Evolutionary conservation across 2,888 invertebrate genomes (phyloP).

Genomic region (Polymixis flavicincta): DNA sequence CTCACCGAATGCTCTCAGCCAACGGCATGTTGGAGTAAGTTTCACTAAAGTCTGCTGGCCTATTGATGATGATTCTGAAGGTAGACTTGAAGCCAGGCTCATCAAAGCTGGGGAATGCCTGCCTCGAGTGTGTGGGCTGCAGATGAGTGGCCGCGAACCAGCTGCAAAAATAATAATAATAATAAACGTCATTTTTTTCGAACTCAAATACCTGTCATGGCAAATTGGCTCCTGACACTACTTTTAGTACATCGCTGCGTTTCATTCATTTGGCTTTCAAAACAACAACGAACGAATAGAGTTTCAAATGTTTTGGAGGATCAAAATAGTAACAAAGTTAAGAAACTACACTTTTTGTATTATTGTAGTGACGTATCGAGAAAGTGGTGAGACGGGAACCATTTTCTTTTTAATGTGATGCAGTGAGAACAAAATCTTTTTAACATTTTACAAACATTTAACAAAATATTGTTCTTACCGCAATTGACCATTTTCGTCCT

Average conservation of each 20-base stretch:
- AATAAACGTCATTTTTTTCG: background rate
- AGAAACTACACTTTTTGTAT: background rate
- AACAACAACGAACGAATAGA: too few relatives aligned
- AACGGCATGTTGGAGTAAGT: slow-evolving; percentile 83
- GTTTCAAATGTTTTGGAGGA: too few relatives aligned
- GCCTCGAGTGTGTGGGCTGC: slow-evolving; percentile 94
- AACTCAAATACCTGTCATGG: background rate
- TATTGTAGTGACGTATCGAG: background rate
- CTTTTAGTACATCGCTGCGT: background rate
- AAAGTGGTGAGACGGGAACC: too few relatives aligned
- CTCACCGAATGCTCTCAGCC: slow-evolving; percentile 73
- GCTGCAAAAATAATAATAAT: slow-evolving; percentile 79
- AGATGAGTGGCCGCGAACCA: slow-evolving; percentile 95
- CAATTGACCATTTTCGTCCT: slow-evolving; percentile 71
- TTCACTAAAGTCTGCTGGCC: slow-evolving; percentile 77
- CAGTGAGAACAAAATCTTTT: too few relatives aligned
- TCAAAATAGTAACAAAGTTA: background rate
- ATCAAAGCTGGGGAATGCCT: slow-evolving; percentile 96
- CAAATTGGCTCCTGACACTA: background rate
- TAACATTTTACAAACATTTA: too few relatives aligned
- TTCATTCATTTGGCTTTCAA: background rate
- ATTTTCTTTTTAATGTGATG: too few relatives aligned
- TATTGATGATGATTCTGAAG: slow-evolving; percentile 90
- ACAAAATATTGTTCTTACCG: slow-evolving; percentile 74
- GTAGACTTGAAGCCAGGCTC: slow-evolving; percentile 92